These are phyloP conservation scores for Smithornis capensis DNA, from an alignment of 2,113 vertebrate species.

Conservation along the genomic window DNA sequence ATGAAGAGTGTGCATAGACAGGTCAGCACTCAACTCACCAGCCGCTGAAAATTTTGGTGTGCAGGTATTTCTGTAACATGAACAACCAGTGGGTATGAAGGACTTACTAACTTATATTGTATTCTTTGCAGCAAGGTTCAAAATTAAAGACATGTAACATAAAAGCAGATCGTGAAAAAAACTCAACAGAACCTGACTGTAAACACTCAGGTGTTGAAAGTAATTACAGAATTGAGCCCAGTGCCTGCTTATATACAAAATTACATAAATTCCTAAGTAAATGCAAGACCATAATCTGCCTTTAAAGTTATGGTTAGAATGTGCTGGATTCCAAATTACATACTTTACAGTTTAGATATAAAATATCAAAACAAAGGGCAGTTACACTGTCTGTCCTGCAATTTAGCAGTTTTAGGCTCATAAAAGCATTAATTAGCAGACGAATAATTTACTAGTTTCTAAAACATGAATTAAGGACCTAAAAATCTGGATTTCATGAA, in stretches of 20 bases:
- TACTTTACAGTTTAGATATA: background rate
- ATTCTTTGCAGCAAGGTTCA: background rate
- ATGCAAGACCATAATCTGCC: background rate
- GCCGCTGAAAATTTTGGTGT: background rate
- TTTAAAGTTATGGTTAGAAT: background rate
- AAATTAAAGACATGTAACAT: background rate
- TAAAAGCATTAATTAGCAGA: background rate
- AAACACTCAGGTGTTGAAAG: background rate
- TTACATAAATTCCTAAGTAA: background rate
- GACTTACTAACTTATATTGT: rapidly evolving
- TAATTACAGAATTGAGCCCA: background rate
- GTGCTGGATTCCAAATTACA: background rate
- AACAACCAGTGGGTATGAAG: background rate
- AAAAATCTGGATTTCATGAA: background rate
- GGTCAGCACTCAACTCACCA: background rate
- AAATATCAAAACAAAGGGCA: background rate
- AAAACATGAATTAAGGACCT: background rate
- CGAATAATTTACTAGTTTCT: background rate
- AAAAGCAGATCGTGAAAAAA: background rate
- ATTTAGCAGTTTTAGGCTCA: background rate
- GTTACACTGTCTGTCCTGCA: background rate
- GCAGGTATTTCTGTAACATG: background rate
- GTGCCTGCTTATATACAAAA: background rate
- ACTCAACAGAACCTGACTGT: background rate
- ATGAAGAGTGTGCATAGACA: constrained; percentile 26